Evolutionary conservation across 2,888 invertebrate genomes (phyloP), one percentile per base, ranked within the genome.

Genomic region (Meganola albula): DNA sequence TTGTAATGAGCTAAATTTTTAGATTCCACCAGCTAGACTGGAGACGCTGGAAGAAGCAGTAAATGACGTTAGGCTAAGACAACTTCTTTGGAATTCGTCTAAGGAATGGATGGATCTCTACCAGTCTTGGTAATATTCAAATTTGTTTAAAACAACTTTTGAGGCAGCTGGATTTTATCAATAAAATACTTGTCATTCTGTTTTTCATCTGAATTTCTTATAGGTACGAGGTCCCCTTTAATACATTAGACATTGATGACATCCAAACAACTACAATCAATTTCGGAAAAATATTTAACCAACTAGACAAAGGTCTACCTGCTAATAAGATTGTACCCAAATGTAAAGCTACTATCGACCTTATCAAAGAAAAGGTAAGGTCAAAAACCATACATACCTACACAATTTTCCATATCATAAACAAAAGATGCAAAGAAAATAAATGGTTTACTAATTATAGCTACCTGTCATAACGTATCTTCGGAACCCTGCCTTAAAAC

Each of bases 21-120:
- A 94, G 91, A 90, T 96, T 44, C 95, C 96, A 58, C 91, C 95
- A 9, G 92, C 94, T 0, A 88, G 94, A 58, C 91, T 93, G 62
- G 95, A 95, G 48, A 89, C 91, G 39, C 80, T 97, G 43, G 94
- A 95, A 31, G 91, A 93, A 64, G 92, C 93, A 0, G 89, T 92
- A 50, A 91, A 90, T 43, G 94, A 95, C 46, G 90, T 96, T 2
- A 93, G 91, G 63, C 82, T 96, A 22, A 89, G 96, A 20, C 91
- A 92, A 63, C 85, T 93, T 31, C 78, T 97, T 0, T 96, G 96
- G 94, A 92, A 92, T 27, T 91, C 92, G 21, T 85, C 93, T 1
- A 90, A 89, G 34, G 89, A 91, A 29, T 96, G 96, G 95, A 90
- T 90, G 8, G 87, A 88, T 3, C 73, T 90, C 2, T 84, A 91